Percentiles rank a stretch among this genome's conserved stretches.
These are phyloP conservation scores for Pantherophis vulpinus DNA, from an alignment of 2,797 vertebrate genomes.

Conservation along the genomic window DNA sequence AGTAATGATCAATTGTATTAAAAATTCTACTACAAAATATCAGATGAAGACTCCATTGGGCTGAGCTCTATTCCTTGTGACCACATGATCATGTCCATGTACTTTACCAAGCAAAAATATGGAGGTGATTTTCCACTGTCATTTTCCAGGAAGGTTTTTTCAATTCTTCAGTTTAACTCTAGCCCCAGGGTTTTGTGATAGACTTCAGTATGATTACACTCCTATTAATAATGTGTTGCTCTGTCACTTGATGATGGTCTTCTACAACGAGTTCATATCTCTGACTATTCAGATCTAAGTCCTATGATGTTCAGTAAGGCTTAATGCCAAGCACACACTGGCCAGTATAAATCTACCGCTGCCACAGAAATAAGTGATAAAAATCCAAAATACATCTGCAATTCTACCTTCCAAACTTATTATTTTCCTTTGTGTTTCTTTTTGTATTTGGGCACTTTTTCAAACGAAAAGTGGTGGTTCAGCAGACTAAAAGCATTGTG, in stretches of 20 bases:
- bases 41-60: background rate
- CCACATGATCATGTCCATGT: background rate
- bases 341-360: background rate
- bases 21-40: background rate
- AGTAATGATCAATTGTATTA: background rate
- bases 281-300: background rate
- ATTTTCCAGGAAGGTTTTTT: background rate
- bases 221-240: background rate
- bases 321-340: background rate
- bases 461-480: background rate
- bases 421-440: background rate
- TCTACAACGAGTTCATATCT: background rate
- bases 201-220: background rate
- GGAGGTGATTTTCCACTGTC: background rate
- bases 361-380: background rate
- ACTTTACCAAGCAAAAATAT: background rate
- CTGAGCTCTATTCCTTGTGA: background rate
- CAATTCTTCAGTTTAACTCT: background rate
- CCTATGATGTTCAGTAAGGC: background rate
- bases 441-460: background rate
- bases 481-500: too few species aligned
- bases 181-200: background rate
- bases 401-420: background rate
- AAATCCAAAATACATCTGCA: background rate
- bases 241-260: background rate